Percentiles rank a stretch among this genome's conserved stretches.
Evolutionary conservation across 2,797 vertebrate species (phyloP).

Genomic region (Antrozous pallidus): DNA sequence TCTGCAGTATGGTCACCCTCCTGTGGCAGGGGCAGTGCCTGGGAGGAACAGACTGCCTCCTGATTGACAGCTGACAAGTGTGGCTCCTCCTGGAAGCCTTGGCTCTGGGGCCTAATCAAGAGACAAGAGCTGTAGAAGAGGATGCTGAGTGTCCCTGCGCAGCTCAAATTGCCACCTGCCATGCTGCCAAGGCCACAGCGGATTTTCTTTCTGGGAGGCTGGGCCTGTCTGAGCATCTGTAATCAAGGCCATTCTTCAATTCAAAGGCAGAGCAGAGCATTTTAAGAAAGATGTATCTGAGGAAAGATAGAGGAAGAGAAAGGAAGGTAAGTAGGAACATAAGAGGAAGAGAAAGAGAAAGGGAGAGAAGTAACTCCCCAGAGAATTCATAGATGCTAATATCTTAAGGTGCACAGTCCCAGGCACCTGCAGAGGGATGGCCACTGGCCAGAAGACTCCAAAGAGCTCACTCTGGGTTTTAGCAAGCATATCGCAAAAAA

Average conservation of each 20-base stretch:
- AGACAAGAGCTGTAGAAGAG: background rate
- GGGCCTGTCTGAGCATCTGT: constrained; percentile 19
- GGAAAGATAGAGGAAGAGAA: background rate
- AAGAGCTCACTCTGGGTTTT: background rate
- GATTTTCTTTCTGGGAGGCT: background rate
- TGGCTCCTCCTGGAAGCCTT: constrained; percentile 66
- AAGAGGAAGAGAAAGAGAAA: background rate
- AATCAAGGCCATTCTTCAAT: constrained; percentile 6
- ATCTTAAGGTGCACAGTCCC: background rate
- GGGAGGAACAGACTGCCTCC: constrained; percentile 61
- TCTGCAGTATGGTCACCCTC: constrained; percentile 76
- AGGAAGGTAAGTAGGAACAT: background rate
- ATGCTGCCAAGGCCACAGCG: background rate
- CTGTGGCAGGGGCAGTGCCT: constrained; percentile 68
- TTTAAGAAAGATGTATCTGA: background rate
- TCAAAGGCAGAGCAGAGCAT: background rate
- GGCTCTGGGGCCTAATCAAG: constrained; percentile 14
- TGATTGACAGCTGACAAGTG: constrained; percentile 74
- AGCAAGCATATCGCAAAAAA: background rate
- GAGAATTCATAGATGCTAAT: background rate
- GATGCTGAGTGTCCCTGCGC: background rate
- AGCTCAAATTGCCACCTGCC: background rate
- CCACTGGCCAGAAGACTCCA: background rate
- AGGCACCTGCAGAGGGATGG: background rate
- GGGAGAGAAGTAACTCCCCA: background rate